Percentiles rank a stretch among this genome's conserved stretches.
phyloP scores from a whole-genome alignment of 1,140 invertebrate genomes.

The Anastatus disparis region DNA sequence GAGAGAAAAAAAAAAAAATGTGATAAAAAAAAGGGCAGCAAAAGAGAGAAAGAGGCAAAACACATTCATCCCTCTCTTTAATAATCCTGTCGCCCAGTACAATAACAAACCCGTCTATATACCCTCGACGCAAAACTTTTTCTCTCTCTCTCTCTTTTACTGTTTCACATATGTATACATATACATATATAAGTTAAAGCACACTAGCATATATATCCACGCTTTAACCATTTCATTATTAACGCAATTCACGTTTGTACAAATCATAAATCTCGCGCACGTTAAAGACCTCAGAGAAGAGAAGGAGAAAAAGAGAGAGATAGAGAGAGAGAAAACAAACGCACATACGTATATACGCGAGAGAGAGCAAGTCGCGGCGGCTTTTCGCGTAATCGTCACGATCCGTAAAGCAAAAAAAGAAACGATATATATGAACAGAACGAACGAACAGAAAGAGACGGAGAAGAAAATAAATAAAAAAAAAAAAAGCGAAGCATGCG shows the following conservation, averaged over 20 bases:
- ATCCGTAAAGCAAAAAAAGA: slow-evolving; percentile 19
- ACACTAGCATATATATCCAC: slow-evolving; percentile 4
- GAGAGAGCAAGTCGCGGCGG: too few relatives aligned
- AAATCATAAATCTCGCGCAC: slow-evolving; percentile 37
- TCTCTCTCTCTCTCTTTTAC: background rate
- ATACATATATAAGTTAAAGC: too few relatives aligned
- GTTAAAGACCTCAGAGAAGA: slow-evolving; percentile 32
- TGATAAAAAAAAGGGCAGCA: too few relatives aligned
- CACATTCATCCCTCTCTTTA: too few relatives aligned
- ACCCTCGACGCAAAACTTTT: background rate
- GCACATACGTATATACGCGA: too few relatives aligned
- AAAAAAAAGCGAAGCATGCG: background rate
- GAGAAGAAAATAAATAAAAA: background rate
- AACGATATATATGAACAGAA: background rate
- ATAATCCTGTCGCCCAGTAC: slow-evolving; percentile 17
- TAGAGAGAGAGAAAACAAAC: too few relatives aligned
- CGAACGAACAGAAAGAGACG: background rate
- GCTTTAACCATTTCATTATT: slow-evolving; percentile 34
- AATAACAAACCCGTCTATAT: slow-evolving; percentile 1
- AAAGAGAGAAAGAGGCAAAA: too few relatives aligned
- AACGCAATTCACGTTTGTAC: slow-evolving; percentile 33
- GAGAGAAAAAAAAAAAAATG: too few relatives aligned
- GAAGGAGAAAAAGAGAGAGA: too few relatives aligned
- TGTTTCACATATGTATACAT: too few relatives aligned
- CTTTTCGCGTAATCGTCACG: slow-evolving; percentile 24